Base-by-base conservation (phyloP, 2,797 vertebrate genomes). In the Salmo trutta region DNA sequence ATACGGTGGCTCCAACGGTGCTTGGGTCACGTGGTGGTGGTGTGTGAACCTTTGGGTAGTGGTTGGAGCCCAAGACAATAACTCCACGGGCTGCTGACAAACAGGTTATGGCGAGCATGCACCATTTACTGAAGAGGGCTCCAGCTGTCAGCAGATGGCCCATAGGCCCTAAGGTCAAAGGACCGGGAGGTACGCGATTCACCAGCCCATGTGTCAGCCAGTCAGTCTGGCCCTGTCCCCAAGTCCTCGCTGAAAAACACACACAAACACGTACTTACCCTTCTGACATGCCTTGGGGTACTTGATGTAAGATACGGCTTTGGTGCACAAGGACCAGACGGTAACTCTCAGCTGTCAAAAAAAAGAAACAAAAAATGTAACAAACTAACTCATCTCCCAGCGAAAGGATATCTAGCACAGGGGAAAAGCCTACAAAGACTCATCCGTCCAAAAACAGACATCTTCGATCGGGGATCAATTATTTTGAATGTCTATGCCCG, bases 231-330 rank as follows among this genome's bases (percentile, higher is more conserved):
- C 77, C 79, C 85, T 88, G 88, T 91, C 88, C 68, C 70, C 75
- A 80, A n/a, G 52, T 66, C 59, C 73, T 19, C 73, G 16, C 59
- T 4, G 41, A 17, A 33, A 24, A 66, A 27, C 24, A 29, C 10
- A 79, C 74, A 84, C 68, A 79, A 62, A 64, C 31, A 66, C 54
- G 19, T 12, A 93, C 96, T 96, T 81, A 99, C 98, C 97, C 87
- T 98, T 97, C 84, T 96, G 96, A 89, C 98, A 99, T 0, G 96
- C 94, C 89, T 99, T 99, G 69, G 98, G 98, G 85, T 99, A 97
- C 86, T 98, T 99, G 93, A 99, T 99, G 92, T 98, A 99, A 52
- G 98, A 99, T 24, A 99, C 97, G 0, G 97, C 97, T 87, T 99
- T 99, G 3, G 96, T 98, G 90, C 98, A 98, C 86, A 99, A 84